Evolutionary conservation across 2,113 vertebrate species (phyloP).

Genomic region (Noctilio leporinus): DNA sequence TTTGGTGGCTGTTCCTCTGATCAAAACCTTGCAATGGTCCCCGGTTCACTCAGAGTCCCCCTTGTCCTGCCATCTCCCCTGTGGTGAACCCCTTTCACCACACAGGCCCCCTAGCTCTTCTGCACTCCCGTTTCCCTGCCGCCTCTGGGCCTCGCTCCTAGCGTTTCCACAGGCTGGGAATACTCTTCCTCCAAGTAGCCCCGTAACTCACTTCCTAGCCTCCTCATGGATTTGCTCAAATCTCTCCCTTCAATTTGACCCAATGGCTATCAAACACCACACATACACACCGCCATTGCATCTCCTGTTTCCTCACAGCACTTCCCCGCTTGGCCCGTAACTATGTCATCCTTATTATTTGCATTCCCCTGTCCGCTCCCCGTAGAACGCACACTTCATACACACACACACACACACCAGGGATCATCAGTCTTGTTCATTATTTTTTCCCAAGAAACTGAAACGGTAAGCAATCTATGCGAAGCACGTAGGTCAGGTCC

Average conservation of each 20-base stretch:
- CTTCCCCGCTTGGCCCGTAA: too few relatives aligned
- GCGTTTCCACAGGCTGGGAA: not conserved
- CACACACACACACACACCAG: not conserved
- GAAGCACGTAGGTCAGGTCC: not conserved
- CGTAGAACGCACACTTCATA: not conserved
- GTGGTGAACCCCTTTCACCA: not conserved
- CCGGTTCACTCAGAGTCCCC: not conserved
- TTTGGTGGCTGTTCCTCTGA: not conserved
- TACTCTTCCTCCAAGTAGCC: not conserved
- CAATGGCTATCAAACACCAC: rapidly evolving
- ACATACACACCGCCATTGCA: too few relatives aligned
- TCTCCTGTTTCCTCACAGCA: not conserved
- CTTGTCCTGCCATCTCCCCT: not conserved
- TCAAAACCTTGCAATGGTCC: not conserved
- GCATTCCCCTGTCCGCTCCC: not conserved
- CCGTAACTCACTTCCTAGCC: not conserved
- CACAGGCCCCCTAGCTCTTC: not conserved
- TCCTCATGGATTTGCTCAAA: not conserved
- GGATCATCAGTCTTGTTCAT: not conserved
- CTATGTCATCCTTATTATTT: not conserved
- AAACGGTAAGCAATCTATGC: not conserved
- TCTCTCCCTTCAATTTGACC: not conserved
- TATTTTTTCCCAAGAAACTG: not conserved
- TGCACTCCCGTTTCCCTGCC: not conserved
- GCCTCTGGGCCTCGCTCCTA: not conserved